These are phyloP conservation scores for Galerucella calmariensis DNA, from an alignment of 2,888 invertebrate species.

Conservation along the genomic window DNA sequence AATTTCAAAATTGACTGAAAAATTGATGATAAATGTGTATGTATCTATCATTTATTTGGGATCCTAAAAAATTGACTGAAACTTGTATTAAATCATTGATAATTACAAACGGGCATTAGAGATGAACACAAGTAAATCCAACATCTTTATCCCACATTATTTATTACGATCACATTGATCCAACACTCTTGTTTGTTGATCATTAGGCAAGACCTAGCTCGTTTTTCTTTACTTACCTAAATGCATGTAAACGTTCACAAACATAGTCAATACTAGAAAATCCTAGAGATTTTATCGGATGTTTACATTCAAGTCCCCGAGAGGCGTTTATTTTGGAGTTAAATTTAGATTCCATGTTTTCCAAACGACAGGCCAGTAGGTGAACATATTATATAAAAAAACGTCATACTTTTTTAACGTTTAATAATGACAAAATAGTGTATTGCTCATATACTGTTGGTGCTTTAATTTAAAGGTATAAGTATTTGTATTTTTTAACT, in stretches of 20 bases:
- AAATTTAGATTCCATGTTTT: conserved; percentile 8
- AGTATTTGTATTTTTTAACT: too few relatives aligned
- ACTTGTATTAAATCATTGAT: too few relatives aligned
- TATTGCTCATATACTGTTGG: background rate
- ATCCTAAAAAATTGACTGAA: too few relatives aligned
- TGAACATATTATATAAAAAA: background rate
- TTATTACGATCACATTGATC: conserved; percentile 1
- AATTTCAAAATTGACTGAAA: too few relatives aligned
- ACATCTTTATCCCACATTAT: background rate
- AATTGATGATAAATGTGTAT: too few relatives aligned
- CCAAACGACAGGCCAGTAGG: background rate
- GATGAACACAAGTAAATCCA: too few relatives aligned
- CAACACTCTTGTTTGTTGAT: background rate
- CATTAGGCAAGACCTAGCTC: conserved; percentile 1
- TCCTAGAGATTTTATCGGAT: conserved; percentile 10
- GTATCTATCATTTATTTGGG: too few relatives aligned
- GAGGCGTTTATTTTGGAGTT: background rate
- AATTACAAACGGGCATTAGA: too few relatives aligned
- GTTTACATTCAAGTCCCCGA: background rate
- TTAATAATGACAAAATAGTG: background rate
- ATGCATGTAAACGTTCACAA: conserved; percentile 2
- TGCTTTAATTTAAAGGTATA: too few relatives aligned
- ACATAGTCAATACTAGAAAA: conserved; percentile 6
- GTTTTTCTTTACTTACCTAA: conserved; percentile 6
- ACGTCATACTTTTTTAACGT: background rate